Conservation (phyloP, 2,888 invertebrate species). For the Synanthedon myopaeformis region DNA sequence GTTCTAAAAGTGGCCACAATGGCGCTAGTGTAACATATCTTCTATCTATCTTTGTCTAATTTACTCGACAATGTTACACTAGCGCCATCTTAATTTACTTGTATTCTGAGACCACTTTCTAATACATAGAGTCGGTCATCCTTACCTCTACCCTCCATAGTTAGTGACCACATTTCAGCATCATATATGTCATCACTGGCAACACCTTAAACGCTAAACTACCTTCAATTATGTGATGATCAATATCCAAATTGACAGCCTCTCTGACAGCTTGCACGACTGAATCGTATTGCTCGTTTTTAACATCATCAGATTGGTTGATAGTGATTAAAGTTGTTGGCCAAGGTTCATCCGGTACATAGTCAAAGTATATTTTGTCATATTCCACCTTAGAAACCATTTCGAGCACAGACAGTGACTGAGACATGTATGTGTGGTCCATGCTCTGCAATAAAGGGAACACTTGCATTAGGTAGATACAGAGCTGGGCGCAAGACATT, state of each 20-base stretch:
- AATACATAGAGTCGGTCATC: too few species aligned
- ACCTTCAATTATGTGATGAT: constrained; percentile 44
- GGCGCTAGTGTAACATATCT: too few species aligned
- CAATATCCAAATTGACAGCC: constrained; percentile 36
- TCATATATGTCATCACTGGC: too few species aligned
- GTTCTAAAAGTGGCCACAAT: too few species aligned
- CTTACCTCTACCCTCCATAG: not conserved
- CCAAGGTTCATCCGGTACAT: constrained; percentile 19
- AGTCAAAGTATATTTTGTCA: constrained; percentile 51
- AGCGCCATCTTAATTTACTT: too few species aligned
- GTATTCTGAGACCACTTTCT: too few species aligned
- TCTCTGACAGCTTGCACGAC: constrained; percentile 32
- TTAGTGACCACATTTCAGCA: too few species aligned
- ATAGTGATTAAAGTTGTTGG: constrained; percentile 31
- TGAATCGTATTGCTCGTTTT: constrained; percentile 35
- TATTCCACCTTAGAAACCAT: constrained; percentile 35
- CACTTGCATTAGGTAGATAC: too few species aligned
- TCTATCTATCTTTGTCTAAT: too few species aligned
- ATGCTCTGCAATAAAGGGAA: constrained; percentile 23
- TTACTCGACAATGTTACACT: too few species aligned
- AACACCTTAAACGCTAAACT: too few species aligned
- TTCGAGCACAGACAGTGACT: constrained; percentile 41
- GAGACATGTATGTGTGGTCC: constrained; percentile 57
- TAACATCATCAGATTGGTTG: constrained; percentile 19
- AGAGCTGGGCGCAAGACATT: too few species aligned